Percentiles rank a stretch among this genome's conserved stretches.
Evolutionary conservation across 2,797 vertebrate species (phyloP).

Genomic region (Lutjanus argentimaculatus): DNA sequence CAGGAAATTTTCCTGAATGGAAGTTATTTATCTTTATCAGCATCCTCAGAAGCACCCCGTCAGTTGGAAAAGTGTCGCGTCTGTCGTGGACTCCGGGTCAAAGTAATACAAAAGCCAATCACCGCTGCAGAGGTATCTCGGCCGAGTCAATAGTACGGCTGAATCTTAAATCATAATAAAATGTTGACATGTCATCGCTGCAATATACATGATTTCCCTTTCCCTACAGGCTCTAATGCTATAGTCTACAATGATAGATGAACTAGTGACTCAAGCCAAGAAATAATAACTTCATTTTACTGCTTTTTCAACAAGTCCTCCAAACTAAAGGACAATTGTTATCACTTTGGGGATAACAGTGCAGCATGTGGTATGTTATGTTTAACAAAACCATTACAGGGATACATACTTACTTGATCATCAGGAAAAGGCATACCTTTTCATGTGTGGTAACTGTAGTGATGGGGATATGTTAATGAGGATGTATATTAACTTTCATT

Average conservation of each 20-base stretch:
- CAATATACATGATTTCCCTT: constrained; percentile 5
- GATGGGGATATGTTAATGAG: not conserved
- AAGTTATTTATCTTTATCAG: constrained; percentile 95
- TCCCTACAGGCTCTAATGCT: not conserved
- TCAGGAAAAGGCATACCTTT: not conserved
- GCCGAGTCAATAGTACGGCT: not conserved
- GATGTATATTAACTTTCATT: not conserved
- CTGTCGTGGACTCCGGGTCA: constrained; percentile 24
- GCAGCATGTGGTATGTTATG: not conserved
- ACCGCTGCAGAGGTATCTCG: not conserved
- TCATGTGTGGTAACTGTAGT: not conserved
- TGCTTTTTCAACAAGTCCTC: not conserved
- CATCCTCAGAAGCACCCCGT: constrained; percentile 84
- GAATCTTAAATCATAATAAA: constrained; percentile 14
- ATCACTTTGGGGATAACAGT: not conserved
- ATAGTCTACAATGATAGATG: not conserved
- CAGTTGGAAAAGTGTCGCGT: constrained; percentile 82
- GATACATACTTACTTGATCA: not conserved
- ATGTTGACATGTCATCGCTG: constrained; percentile 1
- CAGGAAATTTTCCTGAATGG: constrained; percentile 93
- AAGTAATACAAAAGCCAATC: constrained; percentile 31
- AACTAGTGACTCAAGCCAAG: not conserved
- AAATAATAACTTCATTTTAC: not conserved
- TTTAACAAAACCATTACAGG: not conserved
- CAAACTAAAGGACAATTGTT: not conserved